Evolutionary conservation across 2,888 invertebrate genomes (phyloP).

Genomic region (Pristionchus arcanus): DNA sequence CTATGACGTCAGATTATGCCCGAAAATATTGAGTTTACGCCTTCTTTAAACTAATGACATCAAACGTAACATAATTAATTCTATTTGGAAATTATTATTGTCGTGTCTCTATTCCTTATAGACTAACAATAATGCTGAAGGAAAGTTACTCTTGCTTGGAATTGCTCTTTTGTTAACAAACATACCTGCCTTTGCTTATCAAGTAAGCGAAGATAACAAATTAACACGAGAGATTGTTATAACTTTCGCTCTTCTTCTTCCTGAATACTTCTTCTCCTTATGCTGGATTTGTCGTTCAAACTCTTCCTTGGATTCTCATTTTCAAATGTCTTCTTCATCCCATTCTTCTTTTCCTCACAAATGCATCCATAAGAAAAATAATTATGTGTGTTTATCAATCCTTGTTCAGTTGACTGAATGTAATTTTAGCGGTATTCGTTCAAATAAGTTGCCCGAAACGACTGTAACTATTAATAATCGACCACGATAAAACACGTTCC

Average conservation of each 20-base stretch:
- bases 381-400: background rate
- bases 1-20: no score
- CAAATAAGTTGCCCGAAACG: background rate
- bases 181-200: background rate
- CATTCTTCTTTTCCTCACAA: conserved; percentile 1
- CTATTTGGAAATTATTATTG: background rate
- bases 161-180: background rate
- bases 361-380: background rate
- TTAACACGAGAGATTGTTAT: background rate
- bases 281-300: background rate
- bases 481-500: background rate
- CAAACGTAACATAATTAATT: background rate
- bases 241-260: conserved; percentile 15
- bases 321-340: conserved; percentile 32
- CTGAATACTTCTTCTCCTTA: background rate
- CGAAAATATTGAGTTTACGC: no score
- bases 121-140: background rate
- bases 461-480: background rate
- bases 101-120: background rate
- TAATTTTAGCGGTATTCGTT: background rate
- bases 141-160: background rate
- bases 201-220: background rate
- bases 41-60: background rate
- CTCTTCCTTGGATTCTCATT: background rate
- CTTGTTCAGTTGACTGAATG: background rate